Evolutionary conservation across 2,113 vertebrate genomes (phyloP).

Genomic region (Scophthalmus maximus): DNA sequence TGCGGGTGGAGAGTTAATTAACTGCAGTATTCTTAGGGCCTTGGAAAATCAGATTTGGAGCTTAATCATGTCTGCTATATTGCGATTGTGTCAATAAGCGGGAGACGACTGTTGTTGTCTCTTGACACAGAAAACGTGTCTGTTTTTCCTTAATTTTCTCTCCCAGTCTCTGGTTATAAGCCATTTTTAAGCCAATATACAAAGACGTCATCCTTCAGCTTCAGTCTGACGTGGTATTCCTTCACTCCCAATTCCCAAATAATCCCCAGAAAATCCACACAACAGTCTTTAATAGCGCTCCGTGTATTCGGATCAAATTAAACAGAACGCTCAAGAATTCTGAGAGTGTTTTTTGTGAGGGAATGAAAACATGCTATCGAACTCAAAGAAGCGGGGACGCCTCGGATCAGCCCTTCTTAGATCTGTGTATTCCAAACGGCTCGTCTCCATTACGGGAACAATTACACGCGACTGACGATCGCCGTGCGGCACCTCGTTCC

Average conservation of each 20-base stretch:
- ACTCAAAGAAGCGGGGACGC: constrained; percentile 13
- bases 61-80: constrained; percentile 56
- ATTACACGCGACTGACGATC: constrained; percentile 65
- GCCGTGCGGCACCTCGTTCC: constrained; percentile 34
- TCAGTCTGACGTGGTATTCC: not conserved
- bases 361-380: not conserved
- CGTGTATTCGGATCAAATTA: too few relatives aligned
- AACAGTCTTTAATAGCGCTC: constrained; percentile 1
- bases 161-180: constrained; percentile 21
- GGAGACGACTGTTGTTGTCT: constrained; percentile 20
- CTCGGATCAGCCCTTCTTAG: not conserved
- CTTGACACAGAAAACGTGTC: constrained; percentile 24
- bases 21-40: constrained; percentile 42
- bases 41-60: constrained; percentile 43
- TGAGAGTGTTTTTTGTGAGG: not conserved
- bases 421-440: constrained; percentile 43
- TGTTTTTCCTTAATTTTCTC: constrained; percentile 16
- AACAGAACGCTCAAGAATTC: too few relatives aligned
- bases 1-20: constrained; percentile 61
- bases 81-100: constrained; percentile 51
- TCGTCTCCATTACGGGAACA: constrained; percentile 50
- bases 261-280: constrained; percentile 30
- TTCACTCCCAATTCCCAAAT: not conserved
- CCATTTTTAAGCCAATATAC: constrained; percentile 34
- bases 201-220: constrained; percentile 32